Percentiles rank a stretch among this genome's conserved stretches.
These are phyloP conservation scores for Phyllotreta cruciferae DNA, from an alignment of 2,888 invertebrate genomes.

Conservation along the genomic window DNA sequence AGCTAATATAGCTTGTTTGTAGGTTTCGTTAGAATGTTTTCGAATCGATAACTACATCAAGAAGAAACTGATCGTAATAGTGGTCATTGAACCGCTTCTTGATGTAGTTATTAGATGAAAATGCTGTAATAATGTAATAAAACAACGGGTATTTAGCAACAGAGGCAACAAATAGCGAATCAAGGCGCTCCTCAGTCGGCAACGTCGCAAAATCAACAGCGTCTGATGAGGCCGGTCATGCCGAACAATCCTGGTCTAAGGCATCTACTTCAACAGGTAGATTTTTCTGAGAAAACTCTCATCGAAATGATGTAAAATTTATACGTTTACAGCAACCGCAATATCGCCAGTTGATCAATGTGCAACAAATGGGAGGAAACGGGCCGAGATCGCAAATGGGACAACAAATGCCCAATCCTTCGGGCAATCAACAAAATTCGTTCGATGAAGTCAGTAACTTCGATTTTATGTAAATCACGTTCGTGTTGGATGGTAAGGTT, in stretches of 20 bases:
- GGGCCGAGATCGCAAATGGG: slow-evolving; percentile 61
- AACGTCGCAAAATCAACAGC: slow-evolving; percentile 62
- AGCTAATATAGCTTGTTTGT: slow-evolving; percentile 16
- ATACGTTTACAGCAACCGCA: slow-evolving; percentile 69
- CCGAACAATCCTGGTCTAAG: slow-evolving; percentile 81
- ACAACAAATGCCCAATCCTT: slow-evolving; percentile 57
- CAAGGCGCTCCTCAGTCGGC: slow-evolving; percentile 46
- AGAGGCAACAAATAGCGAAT: slow-evolving; percentile 56
- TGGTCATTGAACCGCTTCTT: too few relatives aligned
- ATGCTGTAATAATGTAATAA: neutral
- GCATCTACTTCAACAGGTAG: slow-evolving; percentile 81
- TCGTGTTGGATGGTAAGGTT: too few relatives aligned
- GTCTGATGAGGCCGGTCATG: slow-evolving; percentile 76
- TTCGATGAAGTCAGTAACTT: slow-evolving; percentile 55
- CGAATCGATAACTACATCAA: too few relatives aligned
- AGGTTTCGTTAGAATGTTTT: too few relatives aligned
- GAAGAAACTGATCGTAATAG: too few relatives aligned
- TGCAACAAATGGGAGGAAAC: slow-evolving; percentile 64
- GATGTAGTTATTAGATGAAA: too few relatives aligned
- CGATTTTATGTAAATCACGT: slow-evolving; percentile 47
- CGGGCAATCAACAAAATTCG: slow-evolving; percentile 52
- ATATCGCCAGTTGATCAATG: slow-evolving; percentile 68
- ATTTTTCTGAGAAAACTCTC: slow-evolving; percentile 2
- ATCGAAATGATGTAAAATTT: slow-evolving; percentile 17
- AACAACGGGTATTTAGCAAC: slow-evolving; percentile 48